These are phyloP conservation scores for Pteromalus puparum DNA, from an alignment of 1,140 invertebrate genomes.

Conservation along the genomic window DNA sequence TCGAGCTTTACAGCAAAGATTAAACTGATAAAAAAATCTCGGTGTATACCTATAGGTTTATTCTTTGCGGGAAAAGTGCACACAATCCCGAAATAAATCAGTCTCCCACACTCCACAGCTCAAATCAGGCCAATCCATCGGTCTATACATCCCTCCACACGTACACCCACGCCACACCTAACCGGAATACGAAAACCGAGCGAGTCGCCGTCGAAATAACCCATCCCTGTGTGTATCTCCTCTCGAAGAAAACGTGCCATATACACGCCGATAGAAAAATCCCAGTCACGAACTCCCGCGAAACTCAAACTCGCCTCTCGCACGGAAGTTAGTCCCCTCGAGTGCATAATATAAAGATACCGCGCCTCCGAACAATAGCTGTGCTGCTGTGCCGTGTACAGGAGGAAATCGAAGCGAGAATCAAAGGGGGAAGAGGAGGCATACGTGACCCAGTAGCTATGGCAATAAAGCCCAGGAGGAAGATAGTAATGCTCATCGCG, in stretches of 20 bases:
- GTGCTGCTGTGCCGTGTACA: not conserved
- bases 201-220: too few species aligned
- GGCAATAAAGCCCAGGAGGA: constrained; percentile 21
- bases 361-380: constrained; percentile 18
- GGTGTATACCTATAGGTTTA: too few species aligned
- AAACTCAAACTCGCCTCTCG: not conserved
- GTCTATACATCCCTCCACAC: too few species aligned
- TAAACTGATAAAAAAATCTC: too few species aligned
- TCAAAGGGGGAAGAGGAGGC: not conserved
- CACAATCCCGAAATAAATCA: not conserved
- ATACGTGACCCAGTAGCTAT: constrained; percentile 2
- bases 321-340: not conserved
- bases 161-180: not conserved
- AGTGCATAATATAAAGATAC: constrained; percentile 25
- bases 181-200: not conserved
- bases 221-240: too few species aligned
- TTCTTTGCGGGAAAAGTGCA: not conserved
- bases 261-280: not conserved
- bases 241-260: too few species aligned
- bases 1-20: too few species aligned
- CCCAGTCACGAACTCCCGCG: not conserved
- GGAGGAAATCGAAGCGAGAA: not conserved
- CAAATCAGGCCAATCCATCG: not conserved
- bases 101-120: not conserved
- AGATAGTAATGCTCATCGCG: constrained; percentile 31